phyloP scores from a whole-genome alignment of 2,888 invertebrate genomes.

The Litoditis marina region DNA sequence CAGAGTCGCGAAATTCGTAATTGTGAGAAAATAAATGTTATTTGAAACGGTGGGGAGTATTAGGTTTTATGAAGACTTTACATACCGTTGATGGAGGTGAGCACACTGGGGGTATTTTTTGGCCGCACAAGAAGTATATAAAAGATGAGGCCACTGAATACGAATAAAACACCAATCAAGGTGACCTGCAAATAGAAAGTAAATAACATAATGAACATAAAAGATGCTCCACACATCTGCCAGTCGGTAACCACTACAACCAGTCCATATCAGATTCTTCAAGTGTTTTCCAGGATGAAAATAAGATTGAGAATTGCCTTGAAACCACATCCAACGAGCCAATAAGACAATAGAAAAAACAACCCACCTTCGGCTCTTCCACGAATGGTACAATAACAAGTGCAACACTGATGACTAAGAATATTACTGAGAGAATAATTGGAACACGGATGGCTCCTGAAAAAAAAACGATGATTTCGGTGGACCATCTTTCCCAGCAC shows the following conservation, averaged over 20 bases:
- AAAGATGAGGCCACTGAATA: constrained; percentile 16
- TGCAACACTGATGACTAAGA: constrained; percentile 49
- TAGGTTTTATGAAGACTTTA: neutral
- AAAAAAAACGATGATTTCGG: constrained; percentile 8
- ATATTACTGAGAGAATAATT: constrained; percentile 34
- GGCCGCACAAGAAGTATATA: constrained; percentile 15
- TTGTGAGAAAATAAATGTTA: neutral
- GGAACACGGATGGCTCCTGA: constrained; percentile 57
- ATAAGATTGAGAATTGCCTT: neutral
- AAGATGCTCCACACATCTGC: neutral
- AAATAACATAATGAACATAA: neutral
- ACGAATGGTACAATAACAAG: constrained; percentile 58
- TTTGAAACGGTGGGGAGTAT: neutral
- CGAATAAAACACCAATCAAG: constrained; percentile 16
- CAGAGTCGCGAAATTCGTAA: neutral
- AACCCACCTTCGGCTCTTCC: constrained; percentile 32
- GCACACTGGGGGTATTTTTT: constrained; percentile 1
- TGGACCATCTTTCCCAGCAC: neutral
- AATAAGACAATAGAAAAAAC: constrained; percentile 1
- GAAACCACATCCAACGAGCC: neutral
- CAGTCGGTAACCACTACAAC: neutral
- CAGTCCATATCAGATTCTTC: neutral
- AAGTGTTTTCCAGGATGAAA: neutral
- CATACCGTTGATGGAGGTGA: constrained; percentile 12
- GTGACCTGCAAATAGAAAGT: constrained; percentile 11